Percentiles rank a stretch among this genome's conserved stretches.
Evolutionary conservation across 1,140 invertebrate species (phyloP).

Genomic region (Aphelenchoides fujianensis): DNA sequence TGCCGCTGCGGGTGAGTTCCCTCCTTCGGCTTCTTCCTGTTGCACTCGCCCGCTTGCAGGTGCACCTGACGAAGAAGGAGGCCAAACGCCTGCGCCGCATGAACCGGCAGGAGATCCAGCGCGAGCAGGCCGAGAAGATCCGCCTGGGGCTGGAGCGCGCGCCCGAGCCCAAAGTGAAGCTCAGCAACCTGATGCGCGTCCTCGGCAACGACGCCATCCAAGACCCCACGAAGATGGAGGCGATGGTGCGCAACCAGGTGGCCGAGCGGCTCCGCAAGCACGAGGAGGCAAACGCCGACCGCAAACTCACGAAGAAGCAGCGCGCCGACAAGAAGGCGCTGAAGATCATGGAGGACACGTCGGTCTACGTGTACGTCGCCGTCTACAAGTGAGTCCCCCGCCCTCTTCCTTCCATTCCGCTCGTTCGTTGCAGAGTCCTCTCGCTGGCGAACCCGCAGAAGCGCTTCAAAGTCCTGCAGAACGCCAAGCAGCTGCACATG

Average conservation of each 20-base stretch:
- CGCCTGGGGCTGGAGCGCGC: conserved; percentile 87
- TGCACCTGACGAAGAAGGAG: conserved; percentile 94
- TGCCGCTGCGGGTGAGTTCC: conserved; percentile 48
- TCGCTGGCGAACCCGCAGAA: conserved; percentile 86
- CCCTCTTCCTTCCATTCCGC: conserved; percentile 29
- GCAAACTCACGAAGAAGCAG: conserved; percentile 89
- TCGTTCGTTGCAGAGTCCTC: conserved; percentile 71
- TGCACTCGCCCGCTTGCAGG: no score
- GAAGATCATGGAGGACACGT: conserved; percentile 87
- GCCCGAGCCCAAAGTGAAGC: conserved; percentile 91
- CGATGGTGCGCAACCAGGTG: conserved; percentile 95
- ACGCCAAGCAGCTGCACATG: conserved; percentile 91
- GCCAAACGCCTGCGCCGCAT: conserved; percentile 93
- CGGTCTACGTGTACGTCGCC: conserved; percentile 80
- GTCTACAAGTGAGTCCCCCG: conserved; percentile 81
- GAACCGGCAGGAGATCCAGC: conserved; percentile 87
- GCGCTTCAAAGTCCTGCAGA: conserved; percentile 96
- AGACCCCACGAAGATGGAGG: conserved; percentile 98
- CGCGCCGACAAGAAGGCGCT: conserved; percentile 84
- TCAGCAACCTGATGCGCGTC: conserved; percentile 97
- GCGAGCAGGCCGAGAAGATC: conserved; percentile 97
- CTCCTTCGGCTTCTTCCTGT: conserved; percentile 12
- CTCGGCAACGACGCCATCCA: conserved; percentile 94
- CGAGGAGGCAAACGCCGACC: conserved; percentile 86
- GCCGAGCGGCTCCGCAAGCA: conserved; percentile 80